Percentiles rank a stretch among this genome's conserved stretches.
These are phyloP conservation scores for Agriotes lineatus DNA, from an alignment of 2,888 invertebrate genomes.

Conservation along the genomic window DNA sequence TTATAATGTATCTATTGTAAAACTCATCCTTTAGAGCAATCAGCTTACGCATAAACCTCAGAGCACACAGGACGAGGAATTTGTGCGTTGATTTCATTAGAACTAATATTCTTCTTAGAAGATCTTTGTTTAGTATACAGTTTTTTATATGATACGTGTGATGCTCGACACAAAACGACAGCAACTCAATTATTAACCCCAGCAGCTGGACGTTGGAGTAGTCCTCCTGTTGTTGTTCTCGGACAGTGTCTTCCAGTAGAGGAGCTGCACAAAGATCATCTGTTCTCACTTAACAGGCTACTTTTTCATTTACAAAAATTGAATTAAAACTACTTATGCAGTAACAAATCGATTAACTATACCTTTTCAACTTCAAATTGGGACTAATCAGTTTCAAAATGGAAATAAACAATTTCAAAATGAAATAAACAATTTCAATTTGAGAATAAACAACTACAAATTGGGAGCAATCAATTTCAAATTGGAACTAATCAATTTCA, in stretches of 20 bases:
- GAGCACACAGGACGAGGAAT: constrained; percentile 95
- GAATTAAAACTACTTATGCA: no score
- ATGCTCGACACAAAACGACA: constrained; percentile 99
- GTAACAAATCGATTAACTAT: no score
- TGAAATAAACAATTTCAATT: no score
- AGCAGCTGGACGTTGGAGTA: constrained; percentile 96
- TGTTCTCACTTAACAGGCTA: constrained; percentile 48
- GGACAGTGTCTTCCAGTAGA: constrained; percentile 91
- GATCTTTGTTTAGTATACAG: constrained; percentile 96
- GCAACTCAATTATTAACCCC: constrained; percentile 93
- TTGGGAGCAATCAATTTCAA: no score
- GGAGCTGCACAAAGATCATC: constrained; percentile 75
- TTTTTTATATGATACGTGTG: constrained; percentile 99
- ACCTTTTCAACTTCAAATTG: no score
- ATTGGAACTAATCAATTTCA: no score
- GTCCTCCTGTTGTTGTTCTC: constrained; percentile 92
- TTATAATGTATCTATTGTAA: constrained; percentile 96
- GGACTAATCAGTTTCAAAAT: no score
- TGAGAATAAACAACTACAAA: no score
- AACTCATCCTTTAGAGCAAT: constrained; percentile 98
- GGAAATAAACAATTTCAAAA: no score
- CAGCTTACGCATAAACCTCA: constrained; percentile 97
- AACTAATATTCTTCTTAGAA: constrained; percentile 93
- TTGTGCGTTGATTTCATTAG: constrained; percentile 97
- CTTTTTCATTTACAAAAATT: no score